Evolutionary conservation across 2,888 invertebrate species (phyloP).

Genomic region (Drosophila neonasuta): DNA sequence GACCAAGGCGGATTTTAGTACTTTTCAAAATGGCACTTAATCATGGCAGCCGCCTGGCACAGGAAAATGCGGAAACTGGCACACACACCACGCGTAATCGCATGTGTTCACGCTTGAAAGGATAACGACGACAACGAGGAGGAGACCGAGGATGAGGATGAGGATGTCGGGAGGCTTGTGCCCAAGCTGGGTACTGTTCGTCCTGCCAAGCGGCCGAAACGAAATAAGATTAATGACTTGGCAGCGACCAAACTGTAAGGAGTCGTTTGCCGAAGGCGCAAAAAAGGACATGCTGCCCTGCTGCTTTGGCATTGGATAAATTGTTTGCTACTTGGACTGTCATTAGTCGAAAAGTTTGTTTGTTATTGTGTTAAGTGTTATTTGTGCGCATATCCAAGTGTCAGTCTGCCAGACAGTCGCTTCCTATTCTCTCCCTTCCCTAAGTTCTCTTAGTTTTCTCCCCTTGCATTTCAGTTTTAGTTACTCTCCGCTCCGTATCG

Average conservation of each 20-base stretch:
- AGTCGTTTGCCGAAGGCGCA: slow-evolving; percentile 24
- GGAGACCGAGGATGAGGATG: background rate
- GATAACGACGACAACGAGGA: slow-evolving; percentile 67
- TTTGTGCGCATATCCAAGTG: slow-evolving; percentile 78
- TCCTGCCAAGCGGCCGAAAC: slow-evolving; percentile 58
- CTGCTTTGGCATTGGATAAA: slow-evolving; percentile 73
- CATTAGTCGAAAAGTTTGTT: slow-evolving; percentile 81
- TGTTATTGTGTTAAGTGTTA: slow-evolving; percentile 81
- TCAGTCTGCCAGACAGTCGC: slow-evolving; percentile 48
- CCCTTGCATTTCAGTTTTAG: slow-evolving; percentile 11
- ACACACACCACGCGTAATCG: slow-evolving; percentile 80
- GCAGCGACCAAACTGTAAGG: slow-evolving; percentile 49
- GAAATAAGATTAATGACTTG: slow-evolving; percentile 81
- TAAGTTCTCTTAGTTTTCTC: slow-evolving; percentile 2
- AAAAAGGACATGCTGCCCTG: slow-evolving; percentile 54
- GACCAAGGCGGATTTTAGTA: slow-evolving; percentile 81
- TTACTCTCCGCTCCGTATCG: slow-evolving; percentile 50
- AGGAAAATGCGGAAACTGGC: slow-evolving; percentile 80
- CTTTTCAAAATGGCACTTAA: slow-evolving; percentile 82
- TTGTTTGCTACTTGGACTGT: slow-evolving; percentile 79
- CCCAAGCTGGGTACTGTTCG: slow-evolving; percentile 29
- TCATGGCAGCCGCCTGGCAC: slow-evolving; percentile 79
- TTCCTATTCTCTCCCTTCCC: slow-evolving; percentile 19
- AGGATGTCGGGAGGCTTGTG: slow-evolving; percentile 30
- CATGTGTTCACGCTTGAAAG: slow-evolving; percentile 82